These are phyloP conservation scores for Microcebus jonahi DNA, from an alignment of 2,113 vertebrate genomes.

Conservation along the genomic window DNA sequence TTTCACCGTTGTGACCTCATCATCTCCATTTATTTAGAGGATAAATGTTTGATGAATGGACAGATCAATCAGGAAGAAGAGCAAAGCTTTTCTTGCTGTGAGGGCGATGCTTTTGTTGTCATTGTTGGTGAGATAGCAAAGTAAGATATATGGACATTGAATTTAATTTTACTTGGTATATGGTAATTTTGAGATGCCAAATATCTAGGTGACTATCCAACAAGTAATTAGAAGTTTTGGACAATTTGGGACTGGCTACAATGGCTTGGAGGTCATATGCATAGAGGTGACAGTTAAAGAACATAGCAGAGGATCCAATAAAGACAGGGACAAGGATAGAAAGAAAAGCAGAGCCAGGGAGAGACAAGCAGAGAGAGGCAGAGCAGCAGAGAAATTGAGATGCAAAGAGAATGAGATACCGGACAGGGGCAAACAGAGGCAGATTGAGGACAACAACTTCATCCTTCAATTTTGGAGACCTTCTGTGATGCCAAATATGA, in stretches of 20 bases:
- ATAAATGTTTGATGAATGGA: neutral
- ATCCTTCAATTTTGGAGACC: neutral
- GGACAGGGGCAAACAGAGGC: neutral
- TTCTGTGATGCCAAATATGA: neutral
- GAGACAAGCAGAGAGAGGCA: neutral
- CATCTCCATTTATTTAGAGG: neutral
- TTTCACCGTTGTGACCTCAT: neutral
- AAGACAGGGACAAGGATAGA: neutral
- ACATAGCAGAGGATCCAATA: neutral
- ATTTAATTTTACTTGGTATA: neutral
- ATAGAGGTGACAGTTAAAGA: neutral
- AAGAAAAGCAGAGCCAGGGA: neutral
- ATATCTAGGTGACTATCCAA: neutral
- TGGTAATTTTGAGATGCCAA: neutral
- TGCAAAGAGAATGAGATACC: neutral
- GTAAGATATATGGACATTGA: neutral
- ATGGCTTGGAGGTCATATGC: neutral
- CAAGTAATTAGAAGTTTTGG: neutral
- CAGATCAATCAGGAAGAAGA: neutral
- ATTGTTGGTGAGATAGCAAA: neutral
- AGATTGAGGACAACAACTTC: neutral
- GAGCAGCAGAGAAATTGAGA: neutral
- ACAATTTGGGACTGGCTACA: neutral
- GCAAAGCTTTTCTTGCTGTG: neutral
- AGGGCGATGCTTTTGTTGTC: neutral